Percentiles rank a stretch among this genome's conserved stretches.
These are phyloP conservation scores for Capitulum mitella DNA, from an alignment of 2,888 invertebrate species.

Conservation along the genomic window DNA sequence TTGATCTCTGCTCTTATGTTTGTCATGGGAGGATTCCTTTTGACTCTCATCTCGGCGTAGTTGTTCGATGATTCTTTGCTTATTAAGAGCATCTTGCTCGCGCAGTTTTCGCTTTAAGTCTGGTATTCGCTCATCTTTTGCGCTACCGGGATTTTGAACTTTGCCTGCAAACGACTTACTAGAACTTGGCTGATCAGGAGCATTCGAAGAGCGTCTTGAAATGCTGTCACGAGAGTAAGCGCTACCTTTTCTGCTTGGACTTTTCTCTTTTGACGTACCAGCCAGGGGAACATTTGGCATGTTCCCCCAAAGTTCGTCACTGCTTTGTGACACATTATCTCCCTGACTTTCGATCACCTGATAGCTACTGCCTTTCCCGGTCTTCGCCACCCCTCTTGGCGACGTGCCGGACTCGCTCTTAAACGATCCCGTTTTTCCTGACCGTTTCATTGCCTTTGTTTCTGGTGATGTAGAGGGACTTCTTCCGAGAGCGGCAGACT, in stretches of 20 bases:
- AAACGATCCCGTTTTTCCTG: not conserved
- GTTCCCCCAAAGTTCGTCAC: conserved; percentile 3
- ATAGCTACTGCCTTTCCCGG: not conserved
- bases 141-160: not conserved
- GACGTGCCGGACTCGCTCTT: not conserved
- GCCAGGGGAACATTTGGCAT: not conserved
- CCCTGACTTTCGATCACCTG: not conserved
- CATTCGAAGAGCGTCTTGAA: not conserved
- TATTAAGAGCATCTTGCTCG: not conserved
- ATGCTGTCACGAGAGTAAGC: not conserved
- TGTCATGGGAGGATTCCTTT: not conserved
- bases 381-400: too few species aligned
- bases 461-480: not conserved
- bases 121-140: not conserved
- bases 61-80: not conserved
- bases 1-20: not conserved
- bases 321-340: not conserved
- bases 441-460: not conserved
- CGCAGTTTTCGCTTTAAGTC: not conserved
- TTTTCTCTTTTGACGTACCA: not conserved
- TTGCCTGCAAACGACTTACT: not conserved
- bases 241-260: not conserved
- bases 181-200: not conserved
- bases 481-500: not conserved
- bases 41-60: not conserved